Evolutionary conservation across 2,888 invertebrate species (phyloP), one percentile per base, ranked within the genome.

Genomic region (Mythimna albipuncta): DNA sequence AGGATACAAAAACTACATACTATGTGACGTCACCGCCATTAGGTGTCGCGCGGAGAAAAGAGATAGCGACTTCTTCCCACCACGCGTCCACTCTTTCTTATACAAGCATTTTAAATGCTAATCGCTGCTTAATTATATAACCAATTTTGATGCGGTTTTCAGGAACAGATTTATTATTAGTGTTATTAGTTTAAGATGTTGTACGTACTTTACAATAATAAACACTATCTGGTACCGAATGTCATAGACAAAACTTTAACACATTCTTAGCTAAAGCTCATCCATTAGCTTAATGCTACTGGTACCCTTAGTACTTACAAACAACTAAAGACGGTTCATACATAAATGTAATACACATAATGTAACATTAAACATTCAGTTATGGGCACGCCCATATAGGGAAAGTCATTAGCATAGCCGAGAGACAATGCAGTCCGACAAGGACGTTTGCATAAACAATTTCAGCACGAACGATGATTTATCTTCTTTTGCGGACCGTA

Each of bases 391-490:
- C 70, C 82, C 71, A 71, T 87, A 82, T 84, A 82, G 65, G 85
- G 87, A 83, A 86, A 81, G 80, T 73, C 76, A 89, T 92, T 92
- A 87, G 88, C 89, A 91, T 91, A 86, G 85, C 63, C 71, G 55
- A 69, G 67, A 86, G 82, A 88, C 88, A 86, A 91, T 91, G 88
- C 88, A 88, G 88, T 69, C 63, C 69, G 68, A 77, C 92, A 91
- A 92, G 92, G 93, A 88, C 91, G 89, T 87, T 85, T 82, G 84
- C 84, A 85, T 83, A 86, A 84, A 85, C 84, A 87, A 87, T 88
- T 87, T 84, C 76, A 84, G 79, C 77, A 72, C 74, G 65, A 62
- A 81, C 81, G 75, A 84, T 83, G 87, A 88, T 85, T 86, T 84
- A 86, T 85, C 77, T 84, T 82, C 81, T 85, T 82, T 80, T 77